A percentile compares a stretch with the other conserved stretches of the same genome.
phyloP scores from a whole-genome alignment of 2,888 invertebrate genomes.

The Pyrrhosoma nymphula region DNA sequence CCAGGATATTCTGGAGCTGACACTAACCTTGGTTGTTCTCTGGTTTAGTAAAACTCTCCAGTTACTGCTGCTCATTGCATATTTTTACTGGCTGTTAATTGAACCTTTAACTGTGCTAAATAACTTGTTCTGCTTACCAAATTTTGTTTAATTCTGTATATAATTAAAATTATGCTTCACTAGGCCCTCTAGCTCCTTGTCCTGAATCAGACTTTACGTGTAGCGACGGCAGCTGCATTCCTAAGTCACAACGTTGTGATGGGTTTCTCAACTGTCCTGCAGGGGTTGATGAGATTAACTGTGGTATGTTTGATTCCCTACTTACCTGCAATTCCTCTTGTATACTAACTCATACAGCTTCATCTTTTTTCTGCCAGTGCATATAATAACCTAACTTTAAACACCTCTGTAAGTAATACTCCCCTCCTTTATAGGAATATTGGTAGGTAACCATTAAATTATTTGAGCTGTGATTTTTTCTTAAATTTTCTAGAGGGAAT shows the following conservation, averaged over 20 bases:
- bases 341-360: neutral
- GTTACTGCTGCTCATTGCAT: neutral
- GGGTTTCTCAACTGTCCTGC: slow-evolving; percentile 74
- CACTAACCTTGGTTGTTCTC: neutral
- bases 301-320: slow-evolving; percentile 70
- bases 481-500: too few relatives aligned
- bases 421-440: neutral
- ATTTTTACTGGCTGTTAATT: neutral
- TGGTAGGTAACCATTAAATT: too few relatives aligned
- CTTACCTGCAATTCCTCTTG: neutral
- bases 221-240: slow-evolving; percentile 75
- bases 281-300: slow-evolving; percentile 75
- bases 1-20: neutral
- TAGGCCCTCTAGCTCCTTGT: slow-evolving; percentile 67
- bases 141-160: neutral
- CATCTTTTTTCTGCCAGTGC: neutral
- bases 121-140: neutral
- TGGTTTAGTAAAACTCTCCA: neutral
- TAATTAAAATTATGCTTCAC: slow-evolving; percentile 51
- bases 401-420: neutral
- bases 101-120: neutral
- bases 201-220: slow-evolving; percentile 73
- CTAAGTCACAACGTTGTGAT: slow-evolving; percentile 74
- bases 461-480: too few relatives aligned
- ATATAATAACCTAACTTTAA: neutral